Evolutionary conservation across 2,113 vertebrate species (phyloP).

Genomic region (Burhinus oedicnemus): DNA sequence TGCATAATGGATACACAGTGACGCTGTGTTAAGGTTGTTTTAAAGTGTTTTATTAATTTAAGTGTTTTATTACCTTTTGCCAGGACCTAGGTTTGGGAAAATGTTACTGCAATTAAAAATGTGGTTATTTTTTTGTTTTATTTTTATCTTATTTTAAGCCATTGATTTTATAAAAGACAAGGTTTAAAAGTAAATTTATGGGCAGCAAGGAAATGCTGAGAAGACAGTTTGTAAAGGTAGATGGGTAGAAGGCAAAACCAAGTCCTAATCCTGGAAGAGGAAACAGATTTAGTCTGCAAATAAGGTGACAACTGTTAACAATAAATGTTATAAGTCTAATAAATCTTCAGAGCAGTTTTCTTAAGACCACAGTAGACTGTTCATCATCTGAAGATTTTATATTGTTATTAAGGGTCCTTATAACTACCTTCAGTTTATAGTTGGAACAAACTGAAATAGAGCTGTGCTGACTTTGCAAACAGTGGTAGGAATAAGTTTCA

Average conservation of each 20-base stretch:
- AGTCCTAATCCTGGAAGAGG: background rate
- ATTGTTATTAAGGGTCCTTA: background rate
- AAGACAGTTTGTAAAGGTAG: background rate
- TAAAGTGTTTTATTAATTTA: background rate
- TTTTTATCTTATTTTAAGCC: background rate
- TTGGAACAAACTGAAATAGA: background rate
- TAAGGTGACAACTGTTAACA: background rate
- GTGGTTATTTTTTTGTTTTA: background rate
- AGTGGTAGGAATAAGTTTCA: background rate
- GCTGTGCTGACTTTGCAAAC: background rate
- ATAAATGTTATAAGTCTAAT: background rate
- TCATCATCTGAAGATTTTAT: background rate
- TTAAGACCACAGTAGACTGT: background rate
- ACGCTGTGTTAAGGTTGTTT: background rate
- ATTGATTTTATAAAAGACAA: background rate
- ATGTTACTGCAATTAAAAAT: slow-evolving; percentile 6
- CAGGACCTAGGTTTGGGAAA: background rate
- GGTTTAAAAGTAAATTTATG: background rate
- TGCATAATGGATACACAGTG: slow-evolving; percentile 17
- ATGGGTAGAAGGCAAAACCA: background rate
- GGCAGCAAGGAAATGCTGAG: background rate
- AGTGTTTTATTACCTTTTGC: background rate
- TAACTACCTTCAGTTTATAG: background rate
- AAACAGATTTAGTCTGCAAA: background rate
- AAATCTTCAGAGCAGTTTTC: background rate